Conservation (phyloP, 2,888 invertebrate species). For the Spatulosminthurus flaviceps region DNA sequence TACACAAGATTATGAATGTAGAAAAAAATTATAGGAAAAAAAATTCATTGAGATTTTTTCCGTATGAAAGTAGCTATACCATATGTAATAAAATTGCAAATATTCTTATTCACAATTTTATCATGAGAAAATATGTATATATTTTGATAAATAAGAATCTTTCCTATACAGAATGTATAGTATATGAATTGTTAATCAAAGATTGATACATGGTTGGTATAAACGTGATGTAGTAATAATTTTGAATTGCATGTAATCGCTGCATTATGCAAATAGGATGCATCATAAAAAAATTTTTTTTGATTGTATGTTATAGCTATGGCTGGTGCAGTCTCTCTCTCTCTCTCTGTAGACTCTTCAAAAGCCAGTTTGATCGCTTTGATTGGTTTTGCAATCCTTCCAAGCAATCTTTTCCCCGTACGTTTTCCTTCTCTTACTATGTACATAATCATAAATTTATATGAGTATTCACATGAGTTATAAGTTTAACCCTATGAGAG, state of each 20-base stretch:
- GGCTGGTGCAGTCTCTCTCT: neutral
- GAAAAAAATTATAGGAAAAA: no score
- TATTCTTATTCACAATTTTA: no score
- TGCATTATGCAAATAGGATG: slow-evolving; percentile 46
- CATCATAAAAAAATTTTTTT: slow-evolving; percentile 39
- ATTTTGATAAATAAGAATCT: neutral
- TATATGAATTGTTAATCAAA: slow-evolving; percentile 7
- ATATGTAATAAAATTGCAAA: no score
- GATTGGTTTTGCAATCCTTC: slow-evolving; percentile 35
- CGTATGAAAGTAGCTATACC: no score
- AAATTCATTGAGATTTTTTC: no score
- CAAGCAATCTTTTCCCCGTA: neutral
- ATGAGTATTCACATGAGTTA: no score
- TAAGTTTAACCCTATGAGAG: no score
- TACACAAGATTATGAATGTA: no score
- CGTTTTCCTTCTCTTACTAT: neutral
- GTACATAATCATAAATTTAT: slow-evolving; percentile 3
- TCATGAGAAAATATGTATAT: neutral
- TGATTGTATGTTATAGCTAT: neutral
- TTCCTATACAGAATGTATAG: no score
- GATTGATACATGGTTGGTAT: slow-evolving; percentile 4
- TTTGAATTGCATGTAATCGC: slow-evolving; percentile 41
- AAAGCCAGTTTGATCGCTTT: slow-evolving; percentile 53
- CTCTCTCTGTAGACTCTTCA: slow-evolving; percentile 33
- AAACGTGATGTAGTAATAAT: slow-evolving; percentile 44